phyloP scores from a whole-genome alignment of 2,888 invertebrate genomes.

The Leptinotarsa tumamoca region DNA sequence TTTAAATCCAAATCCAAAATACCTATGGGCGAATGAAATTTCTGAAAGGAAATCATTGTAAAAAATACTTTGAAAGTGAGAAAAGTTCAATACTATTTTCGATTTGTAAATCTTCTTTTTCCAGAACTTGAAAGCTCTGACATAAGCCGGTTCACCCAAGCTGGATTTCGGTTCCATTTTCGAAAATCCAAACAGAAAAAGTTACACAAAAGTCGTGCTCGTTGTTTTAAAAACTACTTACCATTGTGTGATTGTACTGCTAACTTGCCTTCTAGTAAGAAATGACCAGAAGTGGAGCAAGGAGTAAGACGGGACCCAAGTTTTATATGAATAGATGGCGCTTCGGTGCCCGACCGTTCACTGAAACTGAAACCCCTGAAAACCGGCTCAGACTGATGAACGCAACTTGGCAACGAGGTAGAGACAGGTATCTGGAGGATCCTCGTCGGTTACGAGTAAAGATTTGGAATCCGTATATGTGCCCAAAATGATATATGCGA shows the following conservation, averaged over 20 bases:
- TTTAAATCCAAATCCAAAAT: conserved; percentile 53
- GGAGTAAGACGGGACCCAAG: conserved; percentile 75
- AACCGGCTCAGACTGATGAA: conserved; percentile 18
- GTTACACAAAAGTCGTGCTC: conserved; percentile 42
- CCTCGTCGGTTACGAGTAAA: conserved; percentile 29
- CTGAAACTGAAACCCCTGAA: conserved; percentile 56
- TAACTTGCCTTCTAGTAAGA: conserved; percentile 79
- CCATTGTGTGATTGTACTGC: conserved; percentile 64
- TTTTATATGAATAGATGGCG: conserved; percentile 84
- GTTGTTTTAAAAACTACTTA: conserved; percentile 57
- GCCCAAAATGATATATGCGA: neutral
- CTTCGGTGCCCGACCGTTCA: conserved; percentile 66
- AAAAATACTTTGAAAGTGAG: conserved; percentile 38
- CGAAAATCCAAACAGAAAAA: conserved; percentile 28
- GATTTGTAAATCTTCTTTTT: conserved; percentile 63
- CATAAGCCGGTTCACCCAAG: conserved; percentile 58
- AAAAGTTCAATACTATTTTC: conserved; percentile 61
- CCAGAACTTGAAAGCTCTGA: conserved; percentile 63
- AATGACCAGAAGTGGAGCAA: conserved; percentile 82
- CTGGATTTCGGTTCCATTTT: conserved; percentile 48
- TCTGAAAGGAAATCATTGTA: conserved; percentile 36
- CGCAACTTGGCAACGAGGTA: conserved; percentile 26
- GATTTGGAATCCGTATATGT: conserved; percentile 27
- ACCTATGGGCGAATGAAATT: conserved; percentile 48
- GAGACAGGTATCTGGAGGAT: conserved; percentile 3